Base-by-base conservation (phyloP, 1,140 invertebrate species). In the Lanistes nyassanus region DNA sequence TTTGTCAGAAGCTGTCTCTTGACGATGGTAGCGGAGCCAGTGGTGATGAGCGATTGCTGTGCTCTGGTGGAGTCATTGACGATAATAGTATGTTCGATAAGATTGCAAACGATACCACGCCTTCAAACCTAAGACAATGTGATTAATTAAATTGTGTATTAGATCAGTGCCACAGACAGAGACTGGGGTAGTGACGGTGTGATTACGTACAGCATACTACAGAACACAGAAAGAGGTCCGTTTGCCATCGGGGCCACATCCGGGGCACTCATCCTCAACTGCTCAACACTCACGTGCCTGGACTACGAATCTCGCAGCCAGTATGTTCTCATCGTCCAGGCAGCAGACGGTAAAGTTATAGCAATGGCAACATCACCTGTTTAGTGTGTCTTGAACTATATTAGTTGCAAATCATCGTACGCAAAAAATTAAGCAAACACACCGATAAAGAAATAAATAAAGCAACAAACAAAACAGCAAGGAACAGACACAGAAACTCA, bases 281-380 rank as follows among this genome's bases (percentile, higher is more conserved):
- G 77, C 58, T 51, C 47, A 21, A n/a, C 36, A n/a, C 19, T 34
- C 23, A n/a, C 34, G 26, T 73, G 72, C 31, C 55, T 80, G 11
- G 79, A 80, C 53, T 76, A 78, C 62, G 64, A 74, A 9, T 69
- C 5, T 16, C 53, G 51, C 19, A 21, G 29, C n/a, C 21, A 42
- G 3, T 79, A 80, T 71, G 71, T 62, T 26, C 6, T 82, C 3
- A 55, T 80, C 2, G 51, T 82, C 7, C 21, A 75, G 37, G 81
- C 75, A 9, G 29, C 5, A 31, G 81, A 82, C 72, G 77, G 81
- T 82, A 74, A 71, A 58, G n/a, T 34, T 55, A 37, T 7, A 31
- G 51, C n/a, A n/a, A 39, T 21, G 21, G 42, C 19, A 60, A 39
- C 31, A 29, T 16, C 26, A 55, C 16, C 34, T 73, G 26, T 4